phyloP scores from a whole-genome alignment of 2,797 vertebrate species.

The Sylvia borin region DNA sequence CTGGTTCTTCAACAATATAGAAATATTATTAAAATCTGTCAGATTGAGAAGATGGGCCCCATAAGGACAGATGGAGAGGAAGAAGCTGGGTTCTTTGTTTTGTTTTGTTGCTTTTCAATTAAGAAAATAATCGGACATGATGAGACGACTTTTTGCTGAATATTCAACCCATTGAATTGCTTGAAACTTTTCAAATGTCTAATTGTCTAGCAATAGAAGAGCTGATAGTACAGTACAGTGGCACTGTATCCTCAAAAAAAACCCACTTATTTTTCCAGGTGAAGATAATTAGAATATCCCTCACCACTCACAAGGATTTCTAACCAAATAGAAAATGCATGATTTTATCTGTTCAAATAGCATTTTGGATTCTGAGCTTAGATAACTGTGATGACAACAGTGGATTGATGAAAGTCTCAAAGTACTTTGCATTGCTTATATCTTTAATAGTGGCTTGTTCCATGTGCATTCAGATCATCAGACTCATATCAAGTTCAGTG shows the following conservation, averaged over 20 bases:
- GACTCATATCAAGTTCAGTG: background rate
- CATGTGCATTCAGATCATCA: background rate
- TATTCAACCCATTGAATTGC: background rate
- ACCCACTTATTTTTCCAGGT: background rate
- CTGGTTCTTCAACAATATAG: background rate
- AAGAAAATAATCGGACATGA: background rate
- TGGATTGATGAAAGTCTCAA: background rate
- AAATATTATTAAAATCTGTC: background rate
- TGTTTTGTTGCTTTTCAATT: background rate
- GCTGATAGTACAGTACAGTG: background rate
- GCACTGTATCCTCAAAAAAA: background rate
- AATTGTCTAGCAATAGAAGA: background rate
- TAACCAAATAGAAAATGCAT: background rate
- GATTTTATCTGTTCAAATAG: background rate
- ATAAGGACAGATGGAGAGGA: background rate
- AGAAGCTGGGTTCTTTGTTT: background rate
- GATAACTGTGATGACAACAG: background rate
- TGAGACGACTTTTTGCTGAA: background rate
- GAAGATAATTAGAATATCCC: background rate
- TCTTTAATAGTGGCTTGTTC: background rate
- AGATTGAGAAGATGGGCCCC: background rate
- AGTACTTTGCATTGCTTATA: background rate
- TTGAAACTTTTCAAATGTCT: background rate
- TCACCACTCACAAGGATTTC: background rate
- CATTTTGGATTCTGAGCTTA: background rate